These are phyloP conservation scores for Copidosoma aretas DNA, from an alignment of 2,888 invertebrate species.

Conservation along the genomic window DNA sequence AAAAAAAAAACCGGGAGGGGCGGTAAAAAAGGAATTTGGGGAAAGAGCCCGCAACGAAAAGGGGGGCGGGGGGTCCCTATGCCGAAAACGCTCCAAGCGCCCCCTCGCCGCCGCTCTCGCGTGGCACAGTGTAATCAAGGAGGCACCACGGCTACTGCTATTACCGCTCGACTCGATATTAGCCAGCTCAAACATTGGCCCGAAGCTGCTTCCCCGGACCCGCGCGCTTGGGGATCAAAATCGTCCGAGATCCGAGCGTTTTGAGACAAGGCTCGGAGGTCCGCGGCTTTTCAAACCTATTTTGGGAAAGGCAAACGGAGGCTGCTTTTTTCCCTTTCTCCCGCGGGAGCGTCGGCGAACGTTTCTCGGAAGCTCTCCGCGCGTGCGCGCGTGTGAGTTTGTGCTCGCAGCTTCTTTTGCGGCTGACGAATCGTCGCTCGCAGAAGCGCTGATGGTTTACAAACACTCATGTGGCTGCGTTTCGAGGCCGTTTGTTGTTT, in stretches of 20 bases:
- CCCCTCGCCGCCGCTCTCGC: slow-evolving; percentile 21
- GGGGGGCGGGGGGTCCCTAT: too few relatives aligned
- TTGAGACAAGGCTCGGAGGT: not conserved
- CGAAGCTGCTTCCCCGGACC: not conserved
- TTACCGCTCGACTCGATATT: slow-evolving; percentile 13
- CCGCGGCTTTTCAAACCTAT: not conserved
- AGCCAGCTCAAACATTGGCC: slow-evolving; percentile 11
- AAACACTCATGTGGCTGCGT: too few relatives aligned
- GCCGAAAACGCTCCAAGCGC: too few relatives aligned
- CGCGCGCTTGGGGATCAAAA: slow-evolving; percentile 2
- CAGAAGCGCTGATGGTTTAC: too few relatives aligned
- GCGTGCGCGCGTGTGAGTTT: too few relatives aligned
- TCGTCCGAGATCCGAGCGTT: not conserved
- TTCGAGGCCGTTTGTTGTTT: too few relatives aligned
- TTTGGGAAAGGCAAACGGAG: slow-evolving; percentile 8
- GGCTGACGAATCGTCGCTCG: too few relatives aligned
- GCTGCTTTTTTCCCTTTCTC: too few relatives aligned
- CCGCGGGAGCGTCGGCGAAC: too few relatives aligned
- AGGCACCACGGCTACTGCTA: slow-evolving; percentile 16
- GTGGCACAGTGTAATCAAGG: slow-evolving; percentile 29
- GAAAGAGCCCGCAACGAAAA: not conserved
- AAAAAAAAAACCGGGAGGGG: not conserved
- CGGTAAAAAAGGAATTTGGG: not conserved
- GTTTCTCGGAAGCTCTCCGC: too few relatives aligned
- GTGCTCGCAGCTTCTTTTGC: too few relatives aligned